Base-by-base conservation (phyloP, 2,113 vertebrate genomes). In the Cromileptes altivelis region DNA sequence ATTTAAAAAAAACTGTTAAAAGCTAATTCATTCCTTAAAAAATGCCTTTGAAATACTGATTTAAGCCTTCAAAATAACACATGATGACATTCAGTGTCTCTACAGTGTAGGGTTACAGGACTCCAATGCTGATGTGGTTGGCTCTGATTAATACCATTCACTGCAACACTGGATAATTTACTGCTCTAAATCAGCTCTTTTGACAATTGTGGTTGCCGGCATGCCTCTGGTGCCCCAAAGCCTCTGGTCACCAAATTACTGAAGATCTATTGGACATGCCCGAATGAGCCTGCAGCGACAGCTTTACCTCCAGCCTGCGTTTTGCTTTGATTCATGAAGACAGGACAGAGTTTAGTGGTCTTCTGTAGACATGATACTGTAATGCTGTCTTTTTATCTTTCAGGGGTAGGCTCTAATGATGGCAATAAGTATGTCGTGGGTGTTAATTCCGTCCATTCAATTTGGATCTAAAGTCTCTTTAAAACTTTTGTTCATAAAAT, bases 281-380 rank as follows among this genome's bases (percentile, higher is more conserved):
- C 33, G 56, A 75, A 53, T 27, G 57, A 61, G 65, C 67, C 55
- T 64, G 67, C 56, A 52, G 60, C 10, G 10, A 67, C 74, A 67
- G 81, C 25, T 87, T 82, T 30, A 67, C 30, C 60, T 72, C 55
- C 14, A 3, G 53, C 47, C 75, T 9, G 82, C 52, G 50, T 70
- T 65, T 7, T 25, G 56, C 80, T 65, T 55, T 80, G 77, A 78
- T 74, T 81, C 70, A 65, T 63, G 21, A 64, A 18, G 53, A 55
- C 65, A 47, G 27, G 55, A 15, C 17, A 3, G 8, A 42, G 42
- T 21, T 70, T 18, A 42, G 56, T 10, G 40, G 40, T 61, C 23
- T 6, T 56, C 63, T 64, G 57, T 14, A 7, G n/a, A 60, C 8
- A n/a, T 13, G 7, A 4, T 37, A 1, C 13, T 47, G 4, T 15